Evolutionary conservation across 1,140 invertebrate genomes (phyloP).

Genomic region (Calephelis nemesis): DNA sequence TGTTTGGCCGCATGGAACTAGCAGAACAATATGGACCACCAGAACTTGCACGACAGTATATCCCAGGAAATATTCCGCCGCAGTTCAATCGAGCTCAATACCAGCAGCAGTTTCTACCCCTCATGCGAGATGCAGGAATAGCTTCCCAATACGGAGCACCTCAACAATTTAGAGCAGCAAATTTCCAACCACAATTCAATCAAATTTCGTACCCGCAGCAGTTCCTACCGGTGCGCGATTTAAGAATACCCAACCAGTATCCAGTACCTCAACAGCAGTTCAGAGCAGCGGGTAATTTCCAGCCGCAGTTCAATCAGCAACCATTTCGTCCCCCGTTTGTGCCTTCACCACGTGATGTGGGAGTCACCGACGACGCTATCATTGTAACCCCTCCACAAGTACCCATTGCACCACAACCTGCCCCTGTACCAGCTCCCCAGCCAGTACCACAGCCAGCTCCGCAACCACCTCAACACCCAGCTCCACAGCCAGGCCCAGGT

Average conservation of each 20-base stretch:
- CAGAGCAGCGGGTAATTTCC: neutral
- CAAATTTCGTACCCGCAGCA: conserved; percentile 35
- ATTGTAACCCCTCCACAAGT: conserved; percentile 66
- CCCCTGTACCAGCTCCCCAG: conserved; percentile 34
- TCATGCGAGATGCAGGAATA: conserved; percentile 15
- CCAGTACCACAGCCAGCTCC: conserved; percentile 29
- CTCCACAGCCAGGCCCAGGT: conserved; percentile 43
- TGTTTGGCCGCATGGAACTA: conserved; percentile 65
- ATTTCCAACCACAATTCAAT: conserved; percentile 38
- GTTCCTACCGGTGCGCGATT: conserved; percentile 31
- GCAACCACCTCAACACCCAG: conserved; percentile 26
- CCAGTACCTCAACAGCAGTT: too few species aligned
- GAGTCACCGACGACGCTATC: conserved; percentile 65
- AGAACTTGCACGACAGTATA: conserved; percentile 35
- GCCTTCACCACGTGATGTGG: conserved; percentile 56
- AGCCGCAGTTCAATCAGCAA: conserved; percentile 21
- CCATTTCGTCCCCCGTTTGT: conserved; percentile 25
- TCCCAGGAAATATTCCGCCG: conserved; percentile 30
- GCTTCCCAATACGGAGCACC: conserved; percentile 45
- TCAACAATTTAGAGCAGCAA: conserved; percentile 29
- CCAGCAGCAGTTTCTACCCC: conserved; percentile 19
- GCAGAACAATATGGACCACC: conserved; percentile 49
- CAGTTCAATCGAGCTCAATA: conserved; percentile 28
- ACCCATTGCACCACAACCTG: conserved; percentile 38
- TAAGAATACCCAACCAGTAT: too few species aligned